A percentile compares a stretch with the other conserved stretches of the same genome.
Conservation (phyloP, 1,140 invertebrate genomes). For the Grapholita molesta region DNA sequence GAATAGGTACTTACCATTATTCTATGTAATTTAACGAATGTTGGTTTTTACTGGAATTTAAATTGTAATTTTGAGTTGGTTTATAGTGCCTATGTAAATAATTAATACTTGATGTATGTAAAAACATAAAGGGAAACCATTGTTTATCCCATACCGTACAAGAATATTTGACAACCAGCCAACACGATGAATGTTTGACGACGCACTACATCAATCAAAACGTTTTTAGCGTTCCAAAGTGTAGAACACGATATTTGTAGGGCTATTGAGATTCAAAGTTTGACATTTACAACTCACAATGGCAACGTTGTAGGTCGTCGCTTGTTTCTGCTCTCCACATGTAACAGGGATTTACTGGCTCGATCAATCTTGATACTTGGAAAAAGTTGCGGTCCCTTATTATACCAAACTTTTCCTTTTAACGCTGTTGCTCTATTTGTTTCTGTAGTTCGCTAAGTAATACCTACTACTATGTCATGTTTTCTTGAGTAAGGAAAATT, state of each 20-base stretch:
- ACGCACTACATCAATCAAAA: conserved; percentile 2
- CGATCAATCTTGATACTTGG: conserved; percentile 7
- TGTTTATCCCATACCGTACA: neutral
- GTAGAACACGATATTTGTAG: conserved; percentile 9
- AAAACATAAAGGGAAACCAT: neutral
- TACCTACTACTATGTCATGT: neutral
- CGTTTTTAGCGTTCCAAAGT: conserved; percentile 9
- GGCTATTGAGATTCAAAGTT: conserved; percentile 16
- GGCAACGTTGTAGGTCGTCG: neutral
- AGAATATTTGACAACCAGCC: neutral
- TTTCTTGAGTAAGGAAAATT: neutral
- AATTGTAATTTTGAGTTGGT: too few species aligned
- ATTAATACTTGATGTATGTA: too few species aligned
- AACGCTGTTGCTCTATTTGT: neutral
- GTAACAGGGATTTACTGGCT: neutral
- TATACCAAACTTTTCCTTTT: conserved; percentile 4
- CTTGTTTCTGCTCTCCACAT: neutral
- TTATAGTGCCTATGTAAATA: too few species aligned
- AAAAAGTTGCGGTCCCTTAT: neutral
- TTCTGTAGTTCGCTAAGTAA: neutral
- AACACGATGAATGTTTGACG: conserved; percentile 11
- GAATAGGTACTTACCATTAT: too few species aligned
- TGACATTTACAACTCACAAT: conserved; percentile 16
- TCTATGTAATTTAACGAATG: too few species aligned
- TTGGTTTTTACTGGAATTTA: too few species aligned